phyloP scores from a whole-genome alignment of 1,140 invertebrate genomes.

The Aphis gossypii region DNA sequence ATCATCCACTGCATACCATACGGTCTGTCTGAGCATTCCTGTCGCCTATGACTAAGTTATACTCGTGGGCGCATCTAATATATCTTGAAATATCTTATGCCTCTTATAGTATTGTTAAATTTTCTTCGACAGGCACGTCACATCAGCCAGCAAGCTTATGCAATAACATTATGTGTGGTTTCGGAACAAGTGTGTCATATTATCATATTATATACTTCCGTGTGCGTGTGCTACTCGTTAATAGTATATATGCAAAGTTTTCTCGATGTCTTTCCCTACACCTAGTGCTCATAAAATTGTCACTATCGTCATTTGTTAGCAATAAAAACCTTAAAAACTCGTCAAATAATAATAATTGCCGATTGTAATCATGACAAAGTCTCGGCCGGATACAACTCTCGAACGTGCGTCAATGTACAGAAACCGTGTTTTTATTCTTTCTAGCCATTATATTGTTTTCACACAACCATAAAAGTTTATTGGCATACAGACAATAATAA shows the following conservation, averaged over 20 bases:
- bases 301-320: not conserved
- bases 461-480: not conserved
- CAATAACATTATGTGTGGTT: not conserved
- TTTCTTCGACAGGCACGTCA: not conserved
- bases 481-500: not conserved
- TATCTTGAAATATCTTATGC: not conserved
- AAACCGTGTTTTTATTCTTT: not conserved
- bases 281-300: not conserved
- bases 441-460: not conserved
- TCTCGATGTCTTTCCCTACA: not conserved
- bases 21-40: too few species aligned
- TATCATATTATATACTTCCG: not conserved
- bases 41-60: too few species aligned
- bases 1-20: too few species aligned
- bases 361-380: not conserved
- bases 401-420: not conserved
- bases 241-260: not conserved
- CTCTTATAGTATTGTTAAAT: not conserved
- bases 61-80: too few species aligned
- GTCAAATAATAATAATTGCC: not conserved
- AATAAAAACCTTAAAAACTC: conserved; percentile 18
- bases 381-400: not conserved
- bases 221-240: not conserved
- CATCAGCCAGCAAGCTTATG: not conserved
- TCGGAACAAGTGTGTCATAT: not conserved